Percentiles rank a stretch among this genome's conserved stretches.
These are phyloP conservation scores for Fragum whitleyi DNA, from an alignment of 2,888 invertebrate species.

Conservation along the genomic window DNA sequence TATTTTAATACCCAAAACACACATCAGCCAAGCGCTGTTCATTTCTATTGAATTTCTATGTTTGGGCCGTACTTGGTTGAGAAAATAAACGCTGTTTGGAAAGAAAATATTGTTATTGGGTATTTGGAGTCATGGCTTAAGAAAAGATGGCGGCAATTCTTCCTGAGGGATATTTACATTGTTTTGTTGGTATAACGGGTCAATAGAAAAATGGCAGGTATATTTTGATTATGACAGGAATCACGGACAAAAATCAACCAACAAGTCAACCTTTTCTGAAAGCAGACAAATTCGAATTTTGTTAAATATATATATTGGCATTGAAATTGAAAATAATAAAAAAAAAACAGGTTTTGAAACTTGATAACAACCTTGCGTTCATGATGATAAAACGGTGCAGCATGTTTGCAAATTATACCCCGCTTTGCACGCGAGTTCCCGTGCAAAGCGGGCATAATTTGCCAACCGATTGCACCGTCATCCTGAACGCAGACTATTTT, in stretches of 20 bases:
- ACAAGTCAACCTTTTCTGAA: too few relatives aligned
- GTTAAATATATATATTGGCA: too few relatives aligned
- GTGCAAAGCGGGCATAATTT: too few relatives aligned
- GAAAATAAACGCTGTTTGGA: slow-evolving; percentile 62
- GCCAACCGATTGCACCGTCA: too few relatives aligned
- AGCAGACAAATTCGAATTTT: too few relatives aligned
- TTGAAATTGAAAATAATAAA: too few relatives aligned
- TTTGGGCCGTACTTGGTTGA: slow-evolving; percentile 56
- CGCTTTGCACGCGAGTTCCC: too few relatives aligned
- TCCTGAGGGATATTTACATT: slow-evolving; percentile 52
- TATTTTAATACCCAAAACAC: slow-evolving; percentile 24
- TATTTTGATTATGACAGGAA: slow-evolving; percentile 23
- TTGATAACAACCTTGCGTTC: too few relatives aligned
- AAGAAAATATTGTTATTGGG: slow-evolving; percentile 62
- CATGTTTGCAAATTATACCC: too few relatives aligned
- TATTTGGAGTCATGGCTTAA: slow-evolving; percentile 18
- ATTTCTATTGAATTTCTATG: slow-evolving; percentile 16
- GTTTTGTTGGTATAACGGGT: slow-evolving; percentile 60
- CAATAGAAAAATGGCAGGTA: slow-evolving; percentile 49
- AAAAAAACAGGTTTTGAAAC: too few relatives aligned
- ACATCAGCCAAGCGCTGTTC: slow-evolving; percentile 6
- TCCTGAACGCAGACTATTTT: too few relatives aligned
- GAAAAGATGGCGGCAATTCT: slow-evolving; percentile 23
- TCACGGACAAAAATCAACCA: not conserved
- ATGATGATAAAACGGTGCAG: too few relatives aligned